Evolutionary conservation across 2,113 vertebrate genomes (phyloP), one percentile per base, ranked within the genome.

Genomic region (Tenebrosternarchus preto): DNA sequence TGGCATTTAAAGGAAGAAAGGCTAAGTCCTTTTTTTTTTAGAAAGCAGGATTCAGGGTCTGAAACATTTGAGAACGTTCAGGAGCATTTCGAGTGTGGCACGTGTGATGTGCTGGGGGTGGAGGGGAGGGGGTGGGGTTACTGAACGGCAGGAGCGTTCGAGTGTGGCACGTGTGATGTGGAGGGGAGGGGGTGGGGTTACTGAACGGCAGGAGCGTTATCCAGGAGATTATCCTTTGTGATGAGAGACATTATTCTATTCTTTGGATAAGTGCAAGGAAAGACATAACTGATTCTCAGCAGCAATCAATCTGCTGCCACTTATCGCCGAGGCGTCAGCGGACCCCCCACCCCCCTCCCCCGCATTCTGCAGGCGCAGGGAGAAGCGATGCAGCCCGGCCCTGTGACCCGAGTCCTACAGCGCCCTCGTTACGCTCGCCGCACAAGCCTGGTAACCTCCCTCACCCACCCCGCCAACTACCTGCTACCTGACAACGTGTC

Each of bases 231-330:
- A 85, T 84, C 86, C 77, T 77, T 83, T 82, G 86, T 85, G 82
- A 85, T 87, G 84, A 84, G 80, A 87, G 82, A 81, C 79, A 80
- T 86, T 86, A 84, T 84, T 83, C 81, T 82, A 79, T 87, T 84
- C 77, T 82, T 67, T 9, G 20, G 80, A 80, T 87, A 80, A 87
- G 82, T 80, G 80, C 82, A 78, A 84, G 82, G 73, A 72, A 77
- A 85, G 84, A 80, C 82, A 78, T 85, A 79, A 85, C 84, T 80
- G 77, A 82, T 85, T 85, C 71, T 20, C 59, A 80, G 82, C 69
- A 80, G 69, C 82, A 82, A 87, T 84, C 86, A 85, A 84, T 84
- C 84, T 78, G 67, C 50, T 27, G 75, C 46, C 73, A 82, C 70
- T 82, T 82, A 85, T 56, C 71, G 64, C 76, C 78, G 55, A 39